A percentile compares a stretch with the other conserved stretches of the same genome.
Evolutionary conservation across 2,888 invertebrate species (phyloP).

Genomic region (Trachelus iudaicus): DNA sequence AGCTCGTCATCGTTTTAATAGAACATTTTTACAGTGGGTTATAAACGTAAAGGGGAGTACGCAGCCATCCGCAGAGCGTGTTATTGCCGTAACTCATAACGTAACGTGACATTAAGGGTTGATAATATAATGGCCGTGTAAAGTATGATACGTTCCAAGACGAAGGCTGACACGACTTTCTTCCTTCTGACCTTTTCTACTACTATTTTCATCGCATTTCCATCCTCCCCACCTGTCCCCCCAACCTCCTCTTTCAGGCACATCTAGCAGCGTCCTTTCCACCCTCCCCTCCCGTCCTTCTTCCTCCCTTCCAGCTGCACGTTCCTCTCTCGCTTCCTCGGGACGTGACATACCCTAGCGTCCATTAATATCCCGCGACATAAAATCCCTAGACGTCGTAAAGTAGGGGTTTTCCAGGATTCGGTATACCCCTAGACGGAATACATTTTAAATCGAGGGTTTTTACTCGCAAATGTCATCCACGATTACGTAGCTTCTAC

Average conservation of each 20-base stretch:
- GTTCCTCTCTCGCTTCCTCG: background rate
- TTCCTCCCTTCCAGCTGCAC: background rate
- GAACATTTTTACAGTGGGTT: slow-evolving; percentile 38
- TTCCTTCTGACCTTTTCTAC: slow-evolving; percentile 24
- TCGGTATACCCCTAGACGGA: background rate
- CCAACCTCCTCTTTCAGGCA: background rate
- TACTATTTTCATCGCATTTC: slow-evolving; percentile 27
- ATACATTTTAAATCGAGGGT: background rate
- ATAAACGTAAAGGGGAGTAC: slow-evolving; percentile 27
- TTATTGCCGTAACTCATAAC: slow-evolving; percentile 36
- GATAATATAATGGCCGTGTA: slow-evolving; percentile 43
- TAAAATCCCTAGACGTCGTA: slow-evolving; percentile 6
- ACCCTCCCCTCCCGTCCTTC: background rate
- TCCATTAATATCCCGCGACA: slow-evolving; percentile 1
- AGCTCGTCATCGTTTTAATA: slow-evolving; percentile 26
- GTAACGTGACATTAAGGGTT: slow-evolving; percentile 40
- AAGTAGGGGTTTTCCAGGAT: background rate
- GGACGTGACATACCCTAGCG: background rate
- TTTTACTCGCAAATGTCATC: slow-evolving; percentile 1
- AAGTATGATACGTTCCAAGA: slow-evolving; percentile 41
- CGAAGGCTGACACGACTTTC: slow-evolving; percentile 21
- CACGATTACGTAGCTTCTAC: background rate
- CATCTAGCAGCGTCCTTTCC: background rate
- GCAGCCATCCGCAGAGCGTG: slow-evolving; percentile 26
- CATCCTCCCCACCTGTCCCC: slow-evolving; percentile 13